Evolutionary conservation across 2,797 vertebrate species (phyloP), one percentile per base, ranked within the genome.

Genomic region (Anas flavirostris): DNA sequence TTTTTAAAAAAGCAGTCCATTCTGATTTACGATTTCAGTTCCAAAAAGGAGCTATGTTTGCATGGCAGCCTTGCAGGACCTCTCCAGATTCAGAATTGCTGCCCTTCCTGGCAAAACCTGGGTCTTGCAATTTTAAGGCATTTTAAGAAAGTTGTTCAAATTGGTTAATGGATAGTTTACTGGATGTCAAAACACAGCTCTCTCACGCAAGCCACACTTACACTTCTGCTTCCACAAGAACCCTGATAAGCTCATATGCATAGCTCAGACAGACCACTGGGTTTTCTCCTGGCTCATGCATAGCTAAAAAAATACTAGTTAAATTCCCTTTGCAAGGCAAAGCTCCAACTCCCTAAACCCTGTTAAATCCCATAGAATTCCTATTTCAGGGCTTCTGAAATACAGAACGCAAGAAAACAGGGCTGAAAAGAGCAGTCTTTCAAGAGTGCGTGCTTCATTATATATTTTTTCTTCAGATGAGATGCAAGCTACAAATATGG

Each of bases 181-280:
- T n/a, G 19, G 63, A 10, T 75, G 83, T 88, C 41, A n/a, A 46
- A 84, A 80, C 53, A 73, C 28, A 88, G 16, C 16, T 60, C 28
- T 46, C 9, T 52, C 21, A 28, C 13, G 22, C 37, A 92, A 82
- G 37, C 13, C n/a, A 92, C 78, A 18, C 18, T 84, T 59, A 11
- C 6, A 17, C 74, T 86, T 93, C 64, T 23, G 48, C 16, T 56
- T 73, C 41, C 29, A 41, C 14, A 74, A 84, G 41, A 88, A 50
- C 12, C 19, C 3, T 48, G 37, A 82, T 1, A 13, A 72, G 29
- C 25, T 77, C 68, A 53, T 0, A 0, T 28, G 62, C 41, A 37
- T 75, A 35, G 29, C 9, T 75, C 9, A 67, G 41, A 84, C 15
- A 88, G 68, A 50, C 48, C 48, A 50, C 14, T 41, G 19, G 10